These are phyloP conservation scores for Parelbella ahira DNA, from an alignment of 2,888 invertebrate species.

Conservation along the genomic window DNA sequence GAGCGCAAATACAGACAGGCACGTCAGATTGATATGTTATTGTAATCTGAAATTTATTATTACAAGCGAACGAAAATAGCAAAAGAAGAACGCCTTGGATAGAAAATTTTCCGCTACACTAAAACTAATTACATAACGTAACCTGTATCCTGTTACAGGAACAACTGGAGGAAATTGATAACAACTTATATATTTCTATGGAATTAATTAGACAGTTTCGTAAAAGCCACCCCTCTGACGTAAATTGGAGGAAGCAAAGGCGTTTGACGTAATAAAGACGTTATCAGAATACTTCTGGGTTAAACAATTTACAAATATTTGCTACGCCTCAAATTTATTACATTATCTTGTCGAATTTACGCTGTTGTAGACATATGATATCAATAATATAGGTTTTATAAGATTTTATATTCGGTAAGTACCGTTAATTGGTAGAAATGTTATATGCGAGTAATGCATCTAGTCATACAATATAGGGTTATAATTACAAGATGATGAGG, in stretches of 20 bases:
- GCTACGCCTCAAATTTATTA: neutral
- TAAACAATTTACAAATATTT: slow-evolving; percentile 3
- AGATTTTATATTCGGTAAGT: no score
- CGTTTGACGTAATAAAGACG: slow-evolving; percentile 33
- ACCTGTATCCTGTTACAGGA: slow-evolving; percentile 9
- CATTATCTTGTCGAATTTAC: neutral
- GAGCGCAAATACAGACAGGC: no score
- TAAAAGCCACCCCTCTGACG: slow-evolving; percentile 35
- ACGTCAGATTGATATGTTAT: no score
- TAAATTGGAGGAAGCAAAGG: slow-evolving; percentile 32
- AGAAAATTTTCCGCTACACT: neutral
- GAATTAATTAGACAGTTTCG: slow-evolving; percentile 31
- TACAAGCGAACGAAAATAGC: neutral
- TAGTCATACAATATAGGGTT: no score
- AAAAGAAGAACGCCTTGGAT: no score
- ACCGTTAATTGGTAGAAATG: no score
- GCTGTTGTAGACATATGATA: no score
- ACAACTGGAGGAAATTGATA: slow-evolving; percentile 18
- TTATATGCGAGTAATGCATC: no score
- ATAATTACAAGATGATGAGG: no score
- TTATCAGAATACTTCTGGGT: slow-evolving; percentile 9
- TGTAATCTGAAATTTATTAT: no score
- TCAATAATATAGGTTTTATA: no score
- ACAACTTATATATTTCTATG: slow-evolving; percentile 29
- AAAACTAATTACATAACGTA: slow-evolving; percentile 14